Percentiles rank a stretch among this genome's conserved stretches.
Evolutionary conservation across 2,797 vertebrate genomes (phyloP).

Genomic region (Pygocentrus nattereri): DNA sequence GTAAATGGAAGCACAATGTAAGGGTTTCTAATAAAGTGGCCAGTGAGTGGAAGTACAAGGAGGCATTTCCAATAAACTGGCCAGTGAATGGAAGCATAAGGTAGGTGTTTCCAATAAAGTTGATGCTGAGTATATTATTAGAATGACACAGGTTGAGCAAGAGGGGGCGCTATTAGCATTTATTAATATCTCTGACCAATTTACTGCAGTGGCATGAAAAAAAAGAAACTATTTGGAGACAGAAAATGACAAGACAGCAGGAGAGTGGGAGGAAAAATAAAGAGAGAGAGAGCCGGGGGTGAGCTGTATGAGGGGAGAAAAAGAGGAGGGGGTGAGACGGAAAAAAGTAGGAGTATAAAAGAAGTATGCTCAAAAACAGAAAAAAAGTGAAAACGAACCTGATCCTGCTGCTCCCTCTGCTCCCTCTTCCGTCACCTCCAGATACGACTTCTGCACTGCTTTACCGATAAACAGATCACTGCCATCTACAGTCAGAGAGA

Average conservation of each 20-base stretch:
- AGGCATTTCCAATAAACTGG: too few relatives aligned
- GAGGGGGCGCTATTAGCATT: slow-evolving; percentile 52
- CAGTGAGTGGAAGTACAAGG: too few relatives aligned
- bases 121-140: neutral
- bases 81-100: too few relatives aligned
- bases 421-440: slow-evolving; percentile 98
- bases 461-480: slow-evolving; percentile 91
- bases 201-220: slow-evolving; percentile 22
- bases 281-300: neutral
- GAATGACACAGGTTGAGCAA: slow-evolving; percentile 35
- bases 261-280: neutral
- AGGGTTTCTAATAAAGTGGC: too few relatives aligned
- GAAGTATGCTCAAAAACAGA: too few relatives aligned
- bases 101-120: too few relatives aligned
- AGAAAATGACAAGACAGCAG: neutral
- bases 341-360: too few relatives aligned
- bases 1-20: too few relatives aligned
- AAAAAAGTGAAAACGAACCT: too few relatives aligned
- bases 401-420: slow-evolving; percentile 92
- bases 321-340: neutral
- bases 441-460: slow-evolving; percentile 92
- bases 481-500: slow-evolving; percentile 70
- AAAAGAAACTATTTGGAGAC: neutral
- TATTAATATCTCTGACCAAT: neutral
- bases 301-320: neutral